These are phyloP conservation scores for Fregata magnificens DNA, from an alignment of 2,113 vertebrate genomes.

Conservation along the genomic window DNA sequence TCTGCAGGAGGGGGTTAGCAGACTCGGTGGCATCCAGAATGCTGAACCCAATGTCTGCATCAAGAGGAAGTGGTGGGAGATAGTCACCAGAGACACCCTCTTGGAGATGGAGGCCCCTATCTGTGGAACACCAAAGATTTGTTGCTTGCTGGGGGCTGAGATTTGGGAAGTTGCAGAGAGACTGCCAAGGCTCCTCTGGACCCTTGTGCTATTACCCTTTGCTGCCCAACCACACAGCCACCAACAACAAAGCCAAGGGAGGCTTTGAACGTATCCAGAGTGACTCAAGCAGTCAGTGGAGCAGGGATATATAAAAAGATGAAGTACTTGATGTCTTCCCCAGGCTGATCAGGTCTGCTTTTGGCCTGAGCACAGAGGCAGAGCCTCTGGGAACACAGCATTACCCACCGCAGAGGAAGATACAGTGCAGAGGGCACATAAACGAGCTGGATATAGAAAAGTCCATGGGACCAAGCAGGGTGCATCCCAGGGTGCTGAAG, in stretches of 20 bases:
- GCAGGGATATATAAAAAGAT: no score
- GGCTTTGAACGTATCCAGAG: neutral
- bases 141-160: neutral
- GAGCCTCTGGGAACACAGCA: neutral
- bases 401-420: neutral
- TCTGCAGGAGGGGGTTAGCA: neutral
- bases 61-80: neutral
- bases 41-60: neutral
- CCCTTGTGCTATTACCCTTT: fast-evolving
- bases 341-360: neutral
- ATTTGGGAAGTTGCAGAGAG: neutral
- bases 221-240: neutral
- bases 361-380: neutral
- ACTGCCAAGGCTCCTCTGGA: neutral
- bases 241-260: neutral
- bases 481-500: neutral
- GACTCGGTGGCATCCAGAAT: neutral
- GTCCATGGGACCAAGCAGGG: neutral
- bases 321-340: neutral
- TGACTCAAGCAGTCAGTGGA: neutral
- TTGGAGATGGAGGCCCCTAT: neutral
- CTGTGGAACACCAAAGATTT: neutral
- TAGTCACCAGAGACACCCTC: neutral
- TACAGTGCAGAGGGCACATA: neutral
- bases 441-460: neutral